Conservation (phyloP, 2,113 vertebrate genomes). For the Melozone crissalis region DNA sequence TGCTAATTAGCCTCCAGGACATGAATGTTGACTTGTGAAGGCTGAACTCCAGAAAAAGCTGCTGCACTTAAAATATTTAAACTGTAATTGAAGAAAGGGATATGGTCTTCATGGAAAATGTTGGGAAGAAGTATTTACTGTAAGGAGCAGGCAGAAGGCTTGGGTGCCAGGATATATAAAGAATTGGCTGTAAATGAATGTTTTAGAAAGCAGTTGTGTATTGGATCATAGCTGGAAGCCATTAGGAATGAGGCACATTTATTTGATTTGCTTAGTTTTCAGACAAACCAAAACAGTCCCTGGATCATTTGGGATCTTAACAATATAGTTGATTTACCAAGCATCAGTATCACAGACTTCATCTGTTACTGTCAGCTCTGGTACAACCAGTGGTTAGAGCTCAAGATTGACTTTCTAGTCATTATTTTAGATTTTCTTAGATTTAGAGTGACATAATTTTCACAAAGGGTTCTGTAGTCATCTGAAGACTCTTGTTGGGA, state of each 20-base stretch:
- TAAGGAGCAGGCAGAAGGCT: not conserved
- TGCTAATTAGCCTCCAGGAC: not conserved
- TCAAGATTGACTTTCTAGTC: not conserved
- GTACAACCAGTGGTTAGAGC: not conserved
- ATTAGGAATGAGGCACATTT: not conserved
- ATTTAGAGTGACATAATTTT: not conserved
- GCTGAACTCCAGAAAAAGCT: not conserved
- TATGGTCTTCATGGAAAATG: not conserved
- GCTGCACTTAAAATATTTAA: not conserved
- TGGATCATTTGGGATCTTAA: not conserved
- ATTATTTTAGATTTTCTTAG: not conserved
- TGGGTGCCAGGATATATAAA: not conserved
- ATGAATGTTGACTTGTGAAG: not conserved
- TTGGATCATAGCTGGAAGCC: not conserved
- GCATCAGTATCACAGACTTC: not conserved
- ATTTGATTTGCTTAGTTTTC: not conserved
- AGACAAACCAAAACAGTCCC: not conserved
- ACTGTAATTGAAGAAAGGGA: not conserved
- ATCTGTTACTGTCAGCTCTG: not conserved
- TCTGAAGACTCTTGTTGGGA: not conserved
- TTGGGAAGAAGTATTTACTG: not conserved
- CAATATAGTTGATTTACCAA: not conserved
- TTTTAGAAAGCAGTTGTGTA: not conserved
- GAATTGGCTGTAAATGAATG: not conserved
- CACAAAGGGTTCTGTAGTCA: not conserved